Base-by-base conservation (phyloP, 1,140 invertebrate genomes). In the Pissodes strobi region DNA sequence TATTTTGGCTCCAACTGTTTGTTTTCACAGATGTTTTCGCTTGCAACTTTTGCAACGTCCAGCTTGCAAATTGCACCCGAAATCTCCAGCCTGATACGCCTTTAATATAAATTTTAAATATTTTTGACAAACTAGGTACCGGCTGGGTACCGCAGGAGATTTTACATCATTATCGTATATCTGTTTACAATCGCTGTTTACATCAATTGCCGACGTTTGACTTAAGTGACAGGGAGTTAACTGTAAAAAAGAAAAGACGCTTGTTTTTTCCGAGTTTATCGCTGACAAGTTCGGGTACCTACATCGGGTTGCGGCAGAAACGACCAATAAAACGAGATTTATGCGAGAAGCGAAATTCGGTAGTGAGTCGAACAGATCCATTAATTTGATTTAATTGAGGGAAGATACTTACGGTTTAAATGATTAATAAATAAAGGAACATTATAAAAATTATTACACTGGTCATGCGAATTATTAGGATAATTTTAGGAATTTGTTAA, bases 81-180 rank as follows among this genome's bases (percentile, higher is more conserved):
- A 19, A 12, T 23, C 23, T 25, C 21, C 21, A 30, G 46, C 23
- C 21, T 13, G 21, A n/a, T n/a, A n/a, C n/a, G n/a, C n/a, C n/a
- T 49, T 34, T 56, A 56, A 56, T 56, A 56, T 56, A 56, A 56
- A 56, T 56, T 56, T 56, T 43, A 56, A 56, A 56, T 56, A 43
- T 56, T 56, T 56, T 56, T 38, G 53, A 56, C 53, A 56, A 56
- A 56, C 53, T 39, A 5, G 53, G 53, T 41, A 56, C 25, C n/a
- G 22, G n/a, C 23, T 6, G 22, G 37, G 38, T 43, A 41, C 53
- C 3, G 27, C 13, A 13, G 53, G 38, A 22, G 53, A 56, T 41
- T 56, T 41, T 56, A 56, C 53, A 56, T 56, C 53, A 56, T 56
- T 56, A 56, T 56, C 53, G 53, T 56, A 56, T 56, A 56, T 56